phyloP scores from a whole-genome alignment of 2,888 invertebrate genomes.

The Criorhina ranunculi region DNA sequence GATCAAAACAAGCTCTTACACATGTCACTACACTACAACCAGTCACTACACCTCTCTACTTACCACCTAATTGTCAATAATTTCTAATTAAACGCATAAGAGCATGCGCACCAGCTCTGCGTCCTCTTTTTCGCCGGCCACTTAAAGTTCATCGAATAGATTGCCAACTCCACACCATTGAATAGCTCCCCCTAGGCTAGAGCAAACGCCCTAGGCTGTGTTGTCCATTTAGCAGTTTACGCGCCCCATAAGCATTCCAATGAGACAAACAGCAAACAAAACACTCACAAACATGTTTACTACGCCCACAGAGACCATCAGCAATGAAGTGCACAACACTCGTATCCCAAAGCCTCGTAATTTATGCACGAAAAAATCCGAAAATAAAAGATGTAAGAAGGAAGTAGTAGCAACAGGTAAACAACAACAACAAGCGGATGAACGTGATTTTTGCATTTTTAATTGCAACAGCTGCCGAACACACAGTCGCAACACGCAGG shows the following conservation, averaged over 20 bases:
- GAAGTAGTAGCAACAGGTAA: slow-evolving; percentile 30
- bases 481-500: slow-evolving; percentile 17
- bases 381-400: slow-evolving; percentile 30
- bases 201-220: slow-evolving; percentile 16
- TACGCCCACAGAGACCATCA: slow-evolving; percentile 37
- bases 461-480: slow-evolving; percentile 22
- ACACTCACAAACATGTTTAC: slow-evolving; percentile 38
- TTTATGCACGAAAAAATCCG: slow-evolving; percentile 39
- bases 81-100: slow-evolving; percentile 28
- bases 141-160: slow-evolving; percentile 25
- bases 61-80: slow-evolving; percentile 39
- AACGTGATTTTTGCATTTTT: slow-evolving; percentile 58
- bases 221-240: slow-evolving; percentile 24
- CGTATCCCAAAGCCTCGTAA: slow-evolving; percentile 9
- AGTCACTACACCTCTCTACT: background rate
- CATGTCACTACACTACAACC: slow-evolving; percentile 26
- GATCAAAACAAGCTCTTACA: slow-evolving; percentile 28
- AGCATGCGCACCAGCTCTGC: background rate
- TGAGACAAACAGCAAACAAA: slow-evolving; percentile 30
- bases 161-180: slow-evolving; percentile 7
- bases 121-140: background rate
- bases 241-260: slow-evolving; percentile 47
- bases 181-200: too few relatives aligned
- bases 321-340: slow-evolving; percentile 11
- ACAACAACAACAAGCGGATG: slow-evolving; percentile 44